phyloP scores from a whole-genome alignment of 2,113 vertebrate genomes.

The Riparia riparia region DNA sequence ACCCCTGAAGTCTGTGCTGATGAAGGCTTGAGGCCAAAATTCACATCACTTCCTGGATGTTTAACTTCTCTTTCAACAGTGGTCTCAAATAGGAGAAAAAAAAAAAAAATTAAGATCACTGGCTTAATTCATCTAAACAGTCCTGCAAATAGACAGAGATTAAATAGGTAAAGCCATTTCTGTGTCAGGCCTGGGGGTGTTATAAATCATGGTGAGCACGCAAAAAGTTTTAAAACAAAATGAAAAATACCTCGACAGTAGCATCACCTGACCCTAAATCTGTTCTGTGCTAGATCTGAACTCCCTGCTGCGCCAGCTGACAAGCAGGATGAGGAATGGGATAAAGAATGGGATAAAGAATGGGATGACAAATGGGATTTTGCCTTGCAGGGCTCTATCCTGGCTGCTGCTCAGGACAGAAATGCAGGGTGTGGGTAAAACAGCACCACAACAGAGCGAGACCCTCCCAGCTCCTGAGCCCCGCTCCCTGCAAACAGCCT shows the following conservation, averaged over 20 bases:
- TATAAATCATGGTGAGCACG: neutral
- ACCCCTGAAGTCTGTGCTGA: neutral
- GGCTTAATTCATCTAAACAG: neutral
- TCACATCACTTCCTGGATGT: accelerated
- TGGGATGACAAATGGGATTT: neutral
- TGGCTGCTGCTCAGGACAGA: neutral
- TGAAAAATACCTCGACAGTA: neutral
- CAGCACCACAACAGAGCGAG: accelerated
- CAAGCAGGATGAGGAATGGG: neutral
- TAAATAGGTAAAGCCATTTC: neutral
- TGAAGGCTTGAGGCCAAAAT: neutral
- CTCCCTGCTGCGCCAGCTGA: neutral
- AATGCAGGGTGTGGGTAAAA: neutral
- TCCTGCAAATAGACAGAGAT: neutral
- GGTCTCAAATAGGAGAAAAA: neutral
- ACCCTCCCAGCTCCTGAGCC: neutral
- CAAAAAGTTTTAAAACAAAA: neutral
- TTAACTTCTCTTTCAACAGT: neutral
- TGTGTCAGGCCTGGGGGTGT: neutral
- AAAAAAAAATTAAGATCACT: neutral
- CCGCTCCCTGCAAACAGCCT: neutral
- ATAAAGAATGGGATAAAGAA: neutral
- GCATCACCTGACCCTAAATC: neutral
- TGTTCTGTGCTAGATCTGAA: neutral
- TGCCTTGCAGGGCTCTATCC: neutral